These are phyloP conservation scores for Aurelia aurita complex sp. Pacific DNA, from an alignment of 30 jellyfish, hydroid and myxozoan genomes.

Conservation along the genomic window DNA sequence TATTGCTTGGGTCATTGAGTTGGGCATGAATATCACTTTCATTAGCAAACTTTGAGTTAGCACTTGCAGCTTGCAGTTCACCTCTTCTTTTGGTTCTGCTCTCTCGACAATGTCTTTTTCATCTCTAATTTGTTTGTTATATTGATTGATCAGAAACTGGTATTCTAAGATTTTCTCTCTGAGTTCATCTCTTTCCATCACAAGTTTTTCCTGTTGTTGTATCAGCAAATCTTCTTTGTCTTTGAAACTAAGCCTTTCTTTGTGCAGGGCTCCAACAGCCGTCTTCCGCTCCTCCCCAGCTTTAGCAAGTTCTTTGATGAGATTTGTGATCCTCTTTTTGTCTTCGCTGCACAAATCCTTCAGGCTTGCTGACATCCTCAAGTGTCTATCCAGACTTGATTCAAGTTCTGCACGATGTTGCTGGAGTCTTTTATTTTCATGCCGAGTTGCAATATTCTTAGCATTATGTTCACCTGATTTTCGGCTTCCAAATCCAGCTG, in stretches of 20 bases:
- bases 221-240: slow-evolving; percentile 44
- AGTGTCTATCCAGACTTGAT: neutral
- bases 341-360: slow-evolving; percentile 51
- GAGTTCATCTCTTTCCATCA: slow-evolving; percentile 61
- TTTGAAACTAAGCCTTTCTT: slow-evolving; percentile 44
- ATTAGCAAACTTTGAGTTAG: too few species aligned
- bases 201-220: slow-evolving; percentile 48
- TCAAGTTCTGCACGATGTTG: too few species aligned
- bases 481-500: neutral
- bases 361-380: slow-evolving; percentile 39
- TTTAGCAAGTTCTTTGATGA: slow-evolving; percentile 85
- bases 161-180: slow-evolving; percentile 62
- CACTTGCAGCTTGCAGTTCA: too few species aligned
- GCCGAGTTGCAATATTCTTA: neutral
- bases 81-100: neutral
- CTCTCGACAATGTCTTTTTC: slow-evolving; percentile 8
- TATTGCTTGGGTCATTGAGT: neutral
- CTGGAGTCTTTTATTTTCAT: neutral
- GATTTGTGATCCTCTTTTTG: slow-evolving; percentile 65
- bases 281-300: slow-evolving; percentile 81
- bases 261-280: slow-evolving; percentile 60
- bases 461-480: too few species aligned
- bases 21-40: too few species aligned
- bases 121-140: slow-evolving; percentile 39
- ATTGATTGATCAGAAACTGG: slow-evolving; percentile 49